These are phyloP conservation scores for Prochilodus magdalenae DNA, from an alignment of 2,113 vertebrate genomes.

Conservation along the genomic window DNA sequence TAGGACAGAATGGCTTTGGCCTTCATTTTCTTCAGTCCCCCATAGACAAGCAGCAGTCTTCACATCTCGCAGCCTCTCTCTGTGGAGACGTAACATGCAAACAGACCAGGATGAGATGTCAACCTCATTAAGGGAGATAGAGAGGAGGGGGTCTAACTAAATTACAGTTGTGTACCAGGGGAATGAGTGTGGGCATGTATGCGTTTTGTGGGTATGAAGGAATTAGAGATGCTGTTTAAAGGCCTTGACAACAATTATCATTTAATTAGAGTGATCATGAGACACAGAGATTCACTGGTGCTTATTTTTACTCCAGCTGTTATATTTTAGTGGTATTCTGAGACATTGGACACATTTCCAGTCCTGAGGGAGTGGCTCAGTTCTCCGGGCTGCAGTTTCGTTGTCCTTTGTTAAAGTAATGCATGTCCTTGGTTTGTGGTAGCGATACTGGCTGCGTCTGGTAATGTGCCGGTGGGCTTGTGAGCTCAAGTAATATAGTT, in stretches of 20 bases:
- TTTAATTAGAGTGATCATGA: constrained; percentile 72
- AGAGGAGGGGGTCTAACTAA: constrained; percentile 20
- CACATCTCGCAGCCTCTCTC: constrained; percentile 23
- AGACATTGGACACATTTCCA: constrained; percentile 54
- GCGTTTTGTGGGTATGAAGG: constrained; percentile 7
- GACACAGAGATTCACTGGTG: constrained; percentile 33
- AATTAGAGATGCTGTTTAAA: constrained; percentile 53
- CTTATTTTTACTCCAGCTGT: constrained; percentile 62
- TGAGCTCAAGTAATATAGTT: constrained; percentile 3
- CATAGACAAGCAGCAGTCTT: constrained; percentile 29
- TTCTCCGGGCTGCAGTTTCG: neutral
- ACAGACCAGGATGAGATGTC: constrained; percentile 37
- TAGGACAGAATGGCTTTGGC: constrained; percentile 38
- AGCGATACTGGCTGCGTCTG: neutral
- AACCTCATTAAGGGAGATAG: constrained; percentile 52
- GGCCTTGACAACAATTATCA: constrained; percentile 66
- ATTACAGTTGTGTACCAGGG: constrained; percentile 38
- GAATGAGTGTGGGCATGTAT: constrained; percentile 26
- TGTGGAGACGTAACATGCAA: constrained; percentile 38
- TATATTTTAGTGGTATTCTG: constrained; percentile 39
- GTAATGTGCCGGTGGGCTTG: neutral
- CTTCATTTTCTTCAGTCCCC: constrained; percentile 15
- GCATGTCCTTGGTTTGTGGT: neutral
- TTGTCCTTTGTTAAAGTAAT: constrained; percentile 27
- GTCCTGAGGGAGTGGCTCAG: constrained; percentile 24